Evolutionary conservation across 2,113 vertebrate genomes (phyloP).

Genomic region (Lepisosteus oculatus): DNA sequence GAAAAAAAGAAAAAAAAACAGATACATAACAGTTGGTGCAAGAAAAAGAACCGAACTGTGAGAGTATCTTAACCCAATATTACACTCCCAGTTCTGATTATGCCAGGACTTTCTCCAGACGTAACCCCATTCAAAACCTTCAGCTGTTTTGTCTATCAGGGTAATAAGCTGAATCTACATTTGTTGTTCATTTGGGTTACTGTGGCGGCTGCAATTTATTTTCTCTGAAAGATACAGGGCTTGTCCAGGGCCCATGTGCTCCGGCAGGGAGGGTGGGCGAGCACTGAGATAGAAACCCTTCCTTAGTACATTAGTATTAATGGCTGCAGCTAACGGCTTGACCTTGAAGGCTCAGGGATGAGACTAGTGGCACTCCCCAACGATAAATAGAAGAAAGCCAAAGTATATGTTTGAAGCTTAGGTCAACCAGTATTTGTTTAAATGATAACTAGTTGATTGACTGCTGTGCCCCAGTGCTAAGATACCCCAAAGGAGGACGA

Average conservation of each 20-base stretch:
- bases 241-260: neutral
- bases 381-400: neutral
- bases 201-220: neutral
- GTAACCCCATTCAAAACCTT: no score
- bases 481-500: constrained; percentile 6
- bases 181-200: no score
- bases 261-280: no score
- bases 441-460: constrained; percentile 14
- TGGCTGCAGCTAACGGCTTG: neutral
- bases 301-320: neutral
- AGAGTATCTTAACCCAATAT: no score
- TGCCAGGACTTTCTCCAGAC: no score
- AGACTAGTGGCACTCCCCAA: neutral
- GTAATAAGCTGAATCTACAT: no score
- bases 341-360: constrained; percentile 5
- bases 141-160: no score
- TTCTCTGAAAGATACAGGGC: neutral
- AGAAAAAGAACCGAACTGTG: no score
- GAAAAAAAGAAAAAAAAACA: no score
- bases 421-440: neutral
- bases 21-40: no score
- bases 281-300: no score
- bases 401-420: constrained; percentile 1
- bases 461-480: neutral
- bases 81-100: no score